A percentile compares a stretch with the other conserved stretches of the same genome.
phyloP scores from a whole-genome alignment of 2,113 vertebrate species.

The Psilopogon haemacephalus region DNA sequence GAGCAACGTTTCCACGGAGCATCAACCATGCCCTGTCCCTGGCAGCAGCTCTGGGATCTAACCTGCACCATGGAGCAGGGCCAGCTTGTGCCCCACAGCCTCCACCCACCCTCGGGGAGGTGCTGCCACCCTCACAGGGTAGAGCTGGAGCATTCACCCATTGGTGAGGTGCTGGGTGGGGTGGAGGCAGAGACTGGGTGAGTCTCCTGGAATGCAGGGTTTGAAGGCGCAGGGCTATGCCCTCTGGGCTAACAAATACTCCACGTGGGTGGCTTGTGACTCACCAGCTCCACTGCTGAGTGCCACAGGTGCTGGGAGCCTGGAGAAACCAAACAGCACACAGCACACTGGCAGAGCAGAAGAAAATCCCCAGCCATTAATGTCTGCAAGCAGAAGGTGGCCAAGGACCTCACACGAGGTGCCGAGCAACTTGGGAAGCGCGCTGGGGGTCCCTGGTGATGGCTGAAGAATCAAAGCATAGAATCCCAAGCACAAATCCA shows the following conservation, averaged over 20 bases:
- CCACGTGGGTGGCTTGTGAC: not conserved
- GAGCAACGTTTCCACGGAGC: fast-evolving
- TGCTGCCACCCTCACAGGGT: not conserved
- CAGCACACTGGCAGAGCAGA: not conserved
- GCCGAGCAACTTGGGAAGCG: not conserved
- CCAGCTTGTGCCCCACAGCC: not conserved
- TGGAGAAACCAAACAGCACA: not conserved
- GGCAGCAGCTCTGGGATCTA: not conserved
- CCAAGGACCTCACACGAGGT: fast-evolving
- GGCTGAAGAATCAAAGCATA: fast-evolving
- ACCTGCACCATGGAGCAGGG: not conserved
- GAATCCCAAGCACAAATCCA: no score
- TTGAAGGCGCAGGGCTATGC: not conserved
- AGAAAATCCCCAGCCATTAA: not conserved
- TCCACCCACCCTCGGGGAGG: not conserved
- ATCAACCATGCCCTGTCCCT: fast-evolving
- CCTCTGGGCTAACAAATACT: not conserved
- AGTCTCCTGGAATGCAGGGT: not conserved
- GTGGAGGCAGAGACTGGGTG: not conserved
- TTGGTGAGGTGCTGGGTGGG: fast-evolving
- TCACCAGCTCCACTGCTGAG: not conserved
- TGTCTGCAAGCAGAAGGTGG: fast-evolving
- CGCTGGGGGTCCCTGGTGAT: fast-evolving
- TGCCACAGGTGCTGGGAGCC: not conserved
- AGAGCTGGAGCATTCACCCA: not conserved